Conservation (phyloP, 2,113 vertebrate genomes). For the Potamarius usumacintae region DNA sequence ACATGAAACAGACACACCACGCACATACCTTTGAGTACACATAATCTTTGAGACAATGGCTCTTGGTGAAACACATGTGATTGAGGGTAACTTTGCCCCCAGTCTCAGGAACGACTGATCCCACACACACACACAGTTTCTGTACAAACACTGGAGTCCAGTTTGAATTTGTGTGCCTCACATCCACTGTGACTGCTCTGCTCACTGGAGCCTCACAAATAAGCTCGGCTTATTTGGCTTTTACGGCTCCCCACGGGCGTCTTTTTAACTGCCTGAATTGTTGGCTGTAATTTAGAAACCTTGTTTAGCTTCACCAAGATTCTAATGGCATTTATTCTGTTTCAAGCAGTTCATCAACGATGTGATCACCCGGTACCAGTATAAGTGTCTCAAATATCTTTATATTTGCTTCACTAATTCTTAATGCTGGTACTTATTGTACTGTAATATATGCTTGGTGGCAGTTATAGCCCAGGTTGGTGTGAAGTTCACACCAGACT, state of each 20-base stretch:
- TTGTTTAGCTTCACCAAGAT: background rate
- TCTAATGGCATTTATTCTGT: background rate
- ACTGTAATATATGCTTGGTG: background rate
- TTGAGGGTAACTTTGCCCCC: background rate
- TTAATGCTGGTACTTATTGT: background rate
- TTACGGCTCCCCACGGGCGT: background rate
- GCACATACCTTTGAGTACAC: background rate
- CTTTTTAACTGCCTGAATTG: background rate
- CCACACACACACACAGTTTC: conserved; percentile 20
- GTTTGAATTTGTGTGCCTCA: conserved; percentile 19
- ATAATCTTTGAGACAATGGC: background rate
- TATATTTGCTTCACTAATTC: background rate
- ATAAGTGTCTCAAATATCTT: background rate
- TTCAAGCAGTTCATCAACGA: background rate
- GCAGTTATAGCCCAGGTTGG: background rate
- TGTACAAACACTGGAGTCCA: conserved; percentile 10
- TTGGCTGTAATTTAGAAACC: conserved; percentile 18
- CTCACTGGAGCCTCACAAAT: conserved; percentile 42
- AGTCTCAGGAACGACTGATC: background rate
- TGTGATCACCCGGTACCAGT: background rate
- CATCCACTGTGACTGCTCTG: conserved; percentile 23
- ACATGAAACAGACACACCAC: conserved; percentile 22
- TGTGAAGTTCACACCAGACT: background rate
- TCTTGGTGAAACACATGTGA: background rate
- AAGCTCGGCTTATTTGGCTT: conserved; percentile 26